phyloP scores from a whole-genome alignment of 1,140 invertebrate species.

The Drosophila sulfurigaster region DNA sequence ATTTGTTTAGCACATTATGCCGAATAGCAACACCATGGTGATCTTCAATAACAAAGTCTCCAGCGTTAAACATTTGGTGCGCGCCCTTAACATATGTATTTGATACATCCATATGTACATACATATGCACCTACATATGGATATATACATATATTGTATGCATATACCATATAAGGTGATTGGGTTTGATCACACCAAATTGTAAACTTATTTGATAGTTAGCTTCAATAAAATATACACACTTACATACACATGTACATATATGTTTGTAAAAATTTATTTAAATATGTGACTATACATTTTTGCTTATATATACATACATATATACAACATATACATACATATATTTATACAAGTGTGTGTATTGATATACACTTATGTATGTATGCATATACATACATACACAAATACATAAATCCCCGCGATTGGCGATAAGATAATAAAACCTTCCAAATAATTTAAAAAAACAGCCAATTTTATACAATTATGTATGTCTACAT shows the following conservation, averaged over 20 bases:
- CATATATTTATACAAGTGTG: too few relatives aligned
- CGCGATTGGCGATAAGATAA: slow-evolving; percentile 43
- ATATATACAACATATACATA: not conserved
- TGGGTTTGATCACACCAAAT: too few relatives aligned
- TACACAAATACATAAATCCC: not conserved
- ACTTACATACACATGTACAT: not conserved
- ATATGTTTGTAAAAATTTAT: too few relatives aligned
- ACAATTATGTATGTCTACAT: slow-evolving; percentile 18
- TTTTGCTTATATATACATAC: not conserved
- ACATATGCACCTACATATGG: not conserved
- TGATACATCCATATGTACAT: not conserved
- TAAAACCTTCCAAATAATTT: slow-evolving; percentile 3
- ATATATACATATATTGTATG: too few relatives aligned
- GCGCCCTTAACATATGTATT: not conserved
- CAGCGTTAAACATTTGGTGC: not conserved
- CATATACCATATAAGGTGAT: too few relatives aligned
- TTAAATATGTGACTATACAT: too few relatives aligned
- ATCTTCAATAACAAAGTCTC: not conserved
- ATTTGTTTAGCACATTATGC: slow-evolving; percentile 8
- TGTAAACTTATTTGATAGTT: too few relatives aligned
- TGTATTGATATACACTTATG: too few relatives aligned
- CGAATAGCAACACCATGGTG: not conserved
- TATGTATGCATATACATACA: slow-evolving; percentile 11
- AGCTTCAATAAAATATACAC: not conserved
- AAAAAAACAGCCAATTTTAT: slow-evolving; percentile 24